Conservation (phyloP, 2,113 vertebrate genomes). For the Monopterus albus region DNA sequence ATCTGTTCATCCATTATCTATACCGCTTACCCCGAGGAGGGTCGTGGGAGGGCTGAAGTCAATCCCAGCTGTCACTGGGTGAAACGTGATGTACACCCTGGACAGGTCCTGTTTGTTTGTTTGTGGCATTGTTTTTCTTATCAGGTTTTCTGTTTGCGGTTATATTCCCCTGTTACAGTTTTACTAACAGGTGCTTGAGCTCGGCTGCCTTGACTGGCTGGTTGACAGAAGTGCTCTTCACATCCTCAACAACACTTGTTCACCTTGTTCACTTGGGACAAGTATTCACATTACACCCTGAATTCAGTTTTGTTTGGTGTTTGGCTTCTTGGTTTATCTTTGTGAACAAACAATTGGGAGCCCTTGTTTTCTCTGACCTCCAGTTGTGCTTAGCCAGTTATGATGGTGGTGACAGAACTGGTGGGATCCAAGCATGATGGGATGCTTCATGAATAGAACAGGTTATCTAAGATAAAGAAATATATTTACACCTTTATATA, state of each 20-base stretch:
- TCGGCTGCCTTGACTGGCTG: no score
- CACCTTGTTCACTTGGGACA: constrained; percentile 43
- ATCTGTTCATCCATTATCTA: no score
- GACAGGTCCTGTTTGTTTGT: no score
- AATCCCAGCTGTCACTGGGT: no score
- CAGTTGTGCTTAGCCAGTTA: constrained; percentile 41
- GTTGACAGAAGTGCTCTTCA: constrained; percentile 29
- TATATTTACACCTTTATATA: background rate
- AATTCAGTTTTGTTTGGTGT: constrained; percentile 38
- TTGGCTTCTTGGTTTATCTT: constrained; percentile 38
- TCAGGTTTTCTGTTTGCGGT: constrained; percentile 13
- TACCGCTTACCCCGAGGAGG: no score
- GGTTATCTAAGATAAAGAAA: background rate
- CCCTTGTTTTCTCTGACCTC: constrained; percentile 37
- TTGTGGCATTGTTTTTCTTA: no score
- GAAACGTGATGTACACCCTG: no score
- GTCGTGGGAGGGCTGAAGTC: no score
- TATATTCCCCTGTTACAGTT: constrained; percentile 33
- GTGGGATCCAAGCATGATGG: constrained; percentile 17
- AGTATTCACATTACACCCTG: constrained; percentile 23
- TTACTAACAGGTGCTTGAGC: constrained; percentile 34
- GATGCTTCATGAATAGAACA: constrained; percentile 16
- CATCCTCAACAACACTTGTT: constrained; percentile 44
- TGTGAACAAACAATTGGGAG: constrained; percentile 31
- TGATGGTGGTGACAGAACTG: constrained; percentile 13